Evolutionary conservation across 37 sponge, comb jelly and placozoan species (phyloP), one percentile per base, ranked within the genome.

Genomic region (Haliclona indistincta): DNA sequence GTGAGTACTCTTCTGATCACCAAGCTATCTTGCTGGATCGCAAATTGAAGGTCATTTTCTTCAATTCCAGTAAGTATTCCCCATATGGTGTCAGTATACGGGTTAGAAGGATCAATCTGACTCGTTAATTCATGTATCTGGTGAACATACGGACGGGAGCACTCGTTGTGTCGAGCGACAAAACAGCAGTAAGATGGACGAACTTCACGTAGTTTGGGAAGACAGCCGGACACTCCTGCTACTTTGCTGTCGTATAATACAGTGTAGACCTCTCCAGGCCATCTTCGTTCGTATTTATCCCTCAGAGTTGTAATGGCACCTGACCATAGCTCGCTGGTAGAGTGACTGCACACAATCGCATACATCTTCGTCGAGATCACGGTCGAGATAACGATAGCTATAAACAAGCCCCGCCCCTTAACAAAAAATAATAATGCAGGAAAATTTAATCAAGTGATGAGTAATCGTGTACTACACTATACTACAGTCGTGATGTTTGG

Each of bases 51-150:
- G 51, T 89, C 84, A 7, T 83, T 75, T 54, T 79, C 81, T 6
- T 22, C 38, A 25, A 51, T n/a, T 33, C 80, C 90, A 1, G 90
- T 89, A 2, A 89, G 69, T 28, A 89, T 63, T 0, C 84, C 90
- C 90, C 90, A 89, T 45, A 89, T 53, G 6, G 84, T 83, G 52
- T 89, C 90, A 29, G 64, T 47, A 41, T 68, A 89, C 0, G 90
- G 90, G 32, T 63, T 52, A 38, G 81, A 51, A 3, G 70, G 84
- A 40, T 89, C 90, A 11, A 89, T 62, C 56, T 75, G 43, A 36
- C 90, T 60, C 25, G 80, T 79, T 10, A 89, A 29, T 39, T 33
- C 52, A 64, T 89, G 74, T 0, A 89, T 63, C 3, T 61, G 30
- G 1, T 38, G 51, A 7, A 89, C 56, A 56, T 75, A 89, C n/a